Evolutionary conservation across 2,113 vertebrate species (phyloP).

Genomic region (Paracanthobrama guichenoti): DNA sequence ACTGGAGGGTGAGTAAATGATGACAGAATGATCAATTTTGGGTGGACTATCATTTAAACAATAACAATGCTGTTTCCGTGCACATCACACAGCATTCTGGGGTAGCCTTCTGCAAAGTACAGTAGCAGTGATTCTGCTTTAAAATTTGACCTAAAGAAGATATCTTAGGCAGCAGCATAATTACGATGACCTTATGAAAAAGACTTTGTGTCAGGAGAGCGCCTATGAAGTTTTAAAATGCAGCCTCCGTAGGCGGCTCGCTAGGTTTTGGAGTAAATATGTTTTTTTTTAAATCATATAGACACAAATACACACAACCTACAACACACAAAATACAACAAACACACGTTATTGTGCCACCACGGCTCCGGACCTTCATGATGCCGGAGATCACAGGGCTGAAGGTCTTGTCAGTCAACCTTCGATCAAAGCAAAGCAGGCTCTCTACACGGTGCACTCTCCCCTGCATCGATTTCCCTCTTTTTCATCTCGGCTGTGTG

Average conservation of each 20-base stretch:
- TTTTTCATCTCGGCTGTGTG: slow-evolving; percentile 54
- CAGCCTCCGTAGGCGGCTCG: not conserved
- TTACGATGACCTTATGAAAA: slow-evolving; percentile 21
- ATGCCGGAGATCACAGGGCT: slow-evolving; percentile 47
- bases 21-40: not conserved
- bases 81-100: not conserved
- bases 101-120: not conserved
- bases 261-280: not conserved
- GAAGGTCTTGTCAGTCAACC: slow-evolving; percentile 58
- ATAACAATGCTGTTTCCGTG: not conserved
- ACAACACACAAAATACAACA: slow-evolving; percentile 32
- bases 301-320: slow-evolving; percentile 42
- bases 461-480: slow-evolving; percentile 54
- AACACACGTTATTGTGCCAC: slow-evolving; percentile 24
- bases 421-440: slow-evolving; percentile 56
- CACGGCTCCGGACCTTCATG: slow-evolving; percentile 41
- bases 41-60: not conserved
- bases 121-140: not conserved
- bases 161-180: not conserved
- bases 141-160: not conserved
- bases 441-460: slow-evolving; percentile 48
- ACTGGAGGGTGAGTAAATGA: not conserved
- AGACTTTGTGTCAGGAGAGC: not conserved
- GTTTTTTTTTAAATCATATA: not conserved
- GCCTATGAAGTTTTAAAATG: not conserved